Base-by-base conservation (phyloP, 2,113 vertebrate species). In the Mobula birostris region DNA sequence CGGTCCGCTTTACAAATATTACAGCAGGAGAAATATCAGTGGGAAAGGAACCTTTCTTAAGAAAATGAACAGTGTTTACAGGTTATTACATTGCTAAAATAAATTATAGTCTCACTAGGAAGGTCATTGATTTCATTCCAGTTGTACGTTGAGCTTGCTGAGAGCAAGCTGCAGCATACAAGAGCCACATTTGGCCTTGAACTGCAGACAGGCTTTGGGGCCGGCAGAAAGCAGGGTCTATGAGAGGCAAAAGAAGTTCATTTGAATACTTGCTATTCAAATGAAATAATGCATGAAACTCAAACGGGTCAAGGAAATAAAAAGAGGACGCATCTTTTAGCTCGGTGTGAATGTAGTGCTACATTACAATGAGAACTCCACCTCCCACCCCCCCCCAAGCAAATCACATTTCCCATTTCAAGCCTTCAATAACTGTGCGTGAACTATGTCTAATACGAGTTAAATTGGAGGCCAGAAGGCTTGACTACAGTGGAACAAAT, bases 401-500 rank as follows among this genome's bases (percentile, higher is more conserved):
- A 66, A 87, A 87, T 61, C 27, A 90, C 61, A 90, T 63, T 32
- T 32, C 12, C n/a, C 58, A 88, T 90, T 68, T 66, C 1, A 90
- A 90, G 32, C 61, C 66, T 90, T 19, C 56, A 88, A 88, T 63
- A 63, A 63, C 7, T 63, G 29, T 88, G 27, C 21, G 61, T 63
- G 9, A 56, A 88, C 61, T 15, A 29, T 88, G 83, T 88, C 58
- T 61, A n/a, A 88, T n/a, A 63, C 7, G 56, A 63, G 24, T 88
- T 88, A 88, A 27, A 6, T 90, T 7, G 61, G 17, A 90, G 85
- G 2, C 61, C 21, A 63, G 85, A 66, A 90, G 32, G 29, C 36
- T 72, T 40, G 66, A 94, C 12, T 76, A 76, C 68, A 88, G 80
- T 70, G 11, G 40, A 48, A 90, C 85, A 90, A 90, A 32, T 66